phyloP scores from a whole-genome alignment of 2,888 invertebrate genomes.

The Himalopsyche anomala region DNA sequence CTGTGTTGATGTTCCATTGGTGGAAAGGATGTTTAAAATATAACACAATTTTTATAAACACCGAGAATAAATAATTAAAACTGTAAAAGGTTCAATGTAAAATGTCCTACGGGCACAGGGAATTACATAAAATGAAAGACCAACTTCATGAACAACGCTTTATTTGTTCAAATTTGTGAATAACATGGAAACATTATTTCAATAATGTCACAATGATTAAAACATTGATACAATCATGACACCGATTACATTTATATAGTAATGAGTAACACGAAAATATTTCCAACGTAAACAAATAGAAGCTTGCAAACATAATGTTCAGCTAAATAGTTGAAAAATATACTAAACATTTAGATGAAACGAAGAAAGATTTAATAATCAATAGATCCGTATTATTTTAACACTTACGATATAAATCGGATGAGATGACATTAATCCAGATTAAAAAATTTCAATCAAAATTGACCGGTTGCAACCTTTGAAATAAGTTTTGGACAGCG shows the following conservation, averaged over 20 bases:
- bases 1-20: too few species aligned
- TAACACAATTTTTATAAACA: too few species aligned
- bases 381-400: slow-evolving; percentile 22
- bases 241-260: slow-evolving; percentile 34
- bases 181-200: slow-evolving; percentile 39
- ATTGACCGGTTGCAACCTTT: slow-evolving; percentile 11
- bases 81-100: too few species aligned
- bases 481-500: slow-evolving; percentile 23
- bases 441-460: slow-evolving; percentile 21
- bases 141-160: slow-evolving; percentile 9
- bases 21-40: too few species aligned
- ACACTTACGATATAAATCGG: slow-evolving; percentile 2
- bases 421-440: slow-evolving; percentile 19
- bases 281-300: slow-evolving; percentile 37
- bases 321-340: slow-evolving; percentile 39
- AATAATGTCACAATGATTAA: slow-evolving; percentile 36
- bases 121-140: neutral
- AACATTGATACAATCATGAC: slow-evolving; percentile 43
- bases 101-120: too few species aligned
- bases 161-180: slow-evolving; percentile 38
- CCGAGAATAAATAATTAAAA: too few species aligned
- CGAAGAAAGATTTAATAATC: slow-evolving; percentile 29
- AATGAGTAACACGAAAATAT: slow-evolving; percentile 40
- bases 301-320: slow-evolving; percentile 21
- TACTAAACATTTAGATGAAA: slow-evolving; percentile 42